Conservation (phyloP, 2,113 vertebrate species). For the Ovis aries region DNA sequence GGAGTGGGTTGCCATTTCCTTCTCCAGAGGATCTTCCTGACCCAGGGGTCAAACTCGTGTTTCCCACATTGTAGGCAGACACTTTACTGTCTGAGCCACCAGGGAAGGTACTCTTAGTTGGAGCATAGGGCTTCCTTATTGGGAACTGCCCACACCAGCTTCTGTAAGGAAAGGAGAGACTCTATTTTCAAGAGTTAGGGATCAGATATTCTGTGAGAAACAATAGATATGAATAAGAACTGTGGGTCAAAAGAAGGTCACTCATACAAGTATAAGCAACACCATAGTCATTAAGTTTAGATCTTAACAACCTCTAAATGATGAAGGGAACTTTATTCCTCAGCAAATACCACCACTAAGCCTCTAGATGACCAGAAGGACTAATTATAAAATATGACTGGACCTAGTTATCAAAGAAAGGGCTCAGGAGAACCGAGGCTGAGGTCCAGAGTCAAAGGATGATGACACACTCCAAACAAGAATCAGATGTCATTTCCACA, state of each 20-base stretch:
- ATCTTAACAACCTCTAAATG: neutral
- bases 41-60: neutral
- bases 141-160: fast-evolving
- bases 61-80: neutral
- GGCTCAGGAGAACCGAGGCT: neutral
- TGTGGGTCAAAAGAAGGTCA: neutral
- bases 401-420: neutral
- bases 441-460: neutral
- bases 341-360: neutral
- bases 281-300: neutral
- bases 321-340: neutral
- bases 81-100: neutral
- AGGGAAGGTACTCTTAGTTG: neutral
- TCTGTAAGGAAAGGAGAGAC: neutral
- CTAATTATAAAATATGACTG: neutral
- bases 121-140: neutral
- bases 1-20: neutral
- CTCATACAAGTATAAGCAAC: neutral
- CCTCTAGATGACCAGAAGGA: neutral
- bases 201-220: neutral
- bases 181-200: neutral
- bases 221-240: neutral
- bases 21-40: neutral
- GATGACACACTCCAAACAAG: neutral
- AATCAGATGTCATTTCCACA: neutral